Evolutionary conservation across 2,797 vertebrate species (phyloP).

Genomic region (Luscinia luscinia): DNA sequence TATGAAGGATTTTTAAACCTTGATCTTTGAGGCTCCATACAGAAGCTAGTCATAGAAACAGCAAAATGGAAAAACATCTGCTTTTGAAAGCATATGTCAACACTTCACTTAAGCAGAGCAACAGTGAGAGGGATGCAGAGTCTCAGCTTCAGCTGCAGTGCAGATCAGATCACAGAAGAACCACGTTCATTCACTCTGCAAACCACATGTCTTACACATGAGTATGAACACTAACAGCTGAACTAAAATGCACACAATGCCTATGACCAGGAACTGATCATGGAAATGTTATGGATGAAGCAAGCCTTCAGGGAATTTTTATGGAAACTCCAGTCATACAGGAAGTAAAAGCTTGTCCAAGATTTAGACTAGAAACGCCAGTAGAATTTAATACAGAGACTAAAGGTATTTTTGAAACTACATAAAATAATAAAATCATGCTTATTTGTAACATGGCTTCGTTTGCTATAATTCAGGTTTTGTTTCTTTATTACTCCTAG

Average conservation of each 20-base stretch:
- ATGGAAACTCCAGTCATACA: background rate
- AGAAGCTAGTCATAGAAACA: background rate
- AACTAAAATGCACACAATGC: background rate
- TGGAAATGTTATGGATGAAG: background rate
- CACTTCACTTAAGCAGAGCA: background rate
- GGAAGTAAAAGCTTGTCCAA: background rate
- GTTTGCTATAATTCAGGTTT: background rate
- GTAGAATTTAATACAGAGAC: background rate
- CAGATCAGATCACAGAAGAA: background rate
- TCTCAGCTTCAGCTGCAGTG: background rate
- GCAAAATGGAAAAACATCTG: background rate
- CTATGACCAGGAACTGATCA: background rate
- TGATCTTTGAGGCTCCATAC: background rate
- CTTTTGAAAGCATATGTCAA: background rate
- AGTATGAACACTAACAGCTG: background rate
- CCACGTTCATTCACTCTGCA: background rate
- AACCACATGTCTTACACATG: accelerated
- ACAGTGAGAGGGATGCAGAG: background rate
- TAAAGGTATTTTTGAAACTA: background rate
- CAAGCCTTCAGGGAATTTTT: background rate
- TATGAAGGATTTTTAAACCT: background rate
- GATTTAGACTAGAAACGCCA: background rate
- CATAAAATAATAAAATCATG: background rate
- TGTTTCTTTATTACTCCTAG: background rate
- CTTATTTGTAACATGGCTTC: background rate